These are phyloP conservation scores for Panonychus citri DNA, from an alignment of 1,140 invertebrate genomes.

Conservation along the genomic window DNA sequence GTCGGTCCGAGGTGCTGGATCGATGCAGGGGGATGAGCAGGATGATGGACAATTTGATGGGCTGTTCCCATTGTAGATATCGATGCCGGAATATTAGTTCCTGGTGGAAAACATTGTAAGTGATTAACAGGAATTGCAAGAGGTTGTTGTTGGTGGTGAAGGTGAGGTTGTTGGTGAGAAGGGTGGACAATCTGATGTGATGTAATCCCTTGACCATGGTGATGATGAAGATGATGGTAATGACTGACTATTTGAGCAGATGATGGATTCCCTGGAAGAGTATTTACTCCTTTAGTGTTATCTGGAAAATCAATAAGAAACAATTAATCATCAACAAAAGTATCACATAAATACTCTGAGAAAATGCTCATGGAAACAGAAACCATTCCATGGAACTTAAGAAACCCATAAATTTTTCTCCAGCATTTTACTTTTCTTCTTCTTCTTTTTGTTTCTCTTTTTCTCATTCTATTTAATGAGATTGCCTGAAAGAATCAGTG, in stretches of 20 bases:
- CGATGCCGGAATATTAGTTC: background rate
- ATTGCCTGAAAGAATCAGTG: no score
- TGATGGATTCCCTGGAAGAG: background rate
- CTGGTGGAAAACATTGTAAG: background rate
- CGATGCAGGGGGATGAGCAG: background rate
- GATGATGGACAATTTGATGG: background rate
- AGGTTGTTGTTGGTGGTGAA: background rate
- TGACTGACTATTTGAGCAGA: background rate
- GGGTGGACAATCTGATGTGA: background rate
- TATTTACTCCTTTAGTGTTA: background rate
- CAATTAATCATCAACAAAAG: background rate
- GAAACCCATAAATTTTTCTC: no score
- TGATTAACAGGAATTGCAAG: background rate
- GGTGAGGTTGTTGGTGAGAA: background rate
- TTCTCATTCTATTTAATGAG: no score
- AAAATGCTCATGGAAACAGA: no score
- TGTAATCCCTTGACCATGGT: background rate
- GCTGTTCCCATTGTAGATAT: background rate
- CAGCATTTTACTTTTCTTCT: no score
- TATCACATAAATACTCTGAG: no score
- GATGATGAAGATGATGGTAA: background rate
- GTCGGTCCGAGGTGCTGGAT: background rate
- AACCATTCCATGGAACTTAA: no score
- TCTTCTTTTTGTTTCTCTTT: no score
- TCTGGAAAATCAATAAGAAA: background rate